Evolutionary conservation across 64 coral and sea anemone species (phyloP).

Genomic region (Trachythela sp.): DNA sequence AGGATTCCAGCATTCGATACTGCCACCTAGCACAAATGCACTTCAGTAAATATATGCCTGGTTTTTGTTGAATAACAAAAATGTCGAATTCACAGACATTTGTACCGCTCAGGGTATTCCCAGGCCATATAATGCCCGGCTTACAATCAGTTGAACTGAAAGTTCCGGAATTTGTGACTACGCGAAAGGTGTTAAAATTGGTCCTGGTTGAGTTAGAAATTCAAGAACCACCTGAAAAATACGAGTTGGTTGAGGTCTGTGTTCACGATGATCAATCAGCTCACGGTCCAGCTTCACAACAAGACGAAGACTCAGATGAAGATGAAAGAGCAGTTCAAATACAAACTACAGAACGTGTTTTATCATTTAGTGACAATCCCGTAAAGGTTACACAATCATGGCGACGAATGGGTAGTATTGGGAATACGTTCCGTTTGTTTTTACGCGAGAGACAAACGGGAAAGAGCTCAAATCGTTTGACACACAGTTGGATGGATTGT

Average conservation of each 20-base stretch:
- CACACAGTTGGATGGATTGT: slow-evolving; percentile 94
- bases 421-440: slow-evolving; percentile 75
- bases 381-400: slow-evolving; percentile 72
- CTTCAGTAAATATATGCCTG: neutral
- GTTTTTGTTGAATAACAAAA: neutral
- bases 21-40: neutral
- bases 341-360: slow-evolving; percentile 5
- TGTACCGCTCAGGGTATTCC: slow-evolving; percentile 56
- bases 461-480: slow-evolving; percentile 43
- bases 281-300: neutral
- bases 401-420: slow-evolving; percentile 55
- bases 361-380: slow-evolving; percentile 54
- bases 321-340: slow-evolving; percentile 62
- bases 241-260: slow-evolving; percentile 93
- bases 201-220: slow-evolving; percentile 77
- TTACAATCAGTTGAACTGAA: slow-evolving; percentile 77
- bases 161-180: slow-evolving; percentile 61
- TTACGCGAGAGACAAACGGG: slow-evolving; percentile 59
- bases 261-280: slow-evolving; percentile 80
- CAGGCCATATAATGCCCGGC: slow-evolving; percentile 70
- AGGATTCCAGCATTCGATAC: neutral
- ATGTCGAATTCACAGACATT: neutral
- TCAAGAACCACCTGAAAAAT: slow-evolving; percentile 65
- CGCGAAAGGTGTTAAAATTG: slow-evolving; percentile 69
- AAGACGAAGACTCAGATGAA: slow-evolving; percentile 19